phyloP scores from a whole-genome alignment of 2,113 vertebrate species.

The Pteropus alecto region DNA sequence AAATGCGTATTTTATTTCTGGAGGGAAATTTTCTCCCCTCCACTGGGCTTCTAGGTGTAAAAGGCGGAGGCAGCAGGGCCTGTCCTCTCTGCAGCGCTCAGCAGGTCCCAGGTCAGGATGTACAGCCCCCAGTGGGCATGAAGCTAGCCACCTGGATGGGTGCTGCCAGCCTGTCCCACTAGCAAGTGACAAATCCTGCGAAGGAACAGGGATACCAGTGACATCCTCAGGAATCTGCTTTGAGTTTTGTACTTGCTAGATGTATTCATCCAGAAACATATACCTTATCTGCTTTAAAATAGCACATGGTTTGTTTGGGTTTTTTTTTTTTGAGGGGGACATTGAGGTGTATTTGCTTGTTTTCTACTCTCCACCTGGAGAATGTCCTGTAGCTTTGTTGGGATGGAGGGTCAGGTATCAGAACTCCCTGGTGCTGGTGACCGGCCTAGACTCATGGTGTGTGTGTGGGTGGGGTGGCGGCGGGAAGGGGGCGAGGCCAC shows the following conservation, averaged over 20 bases:
- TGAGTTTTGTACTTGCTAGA: not conserved
- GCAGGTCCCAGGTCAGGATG: not conserved
- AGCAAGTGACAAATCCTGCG: not conserved
- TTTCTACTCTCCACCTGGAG: not conserved
- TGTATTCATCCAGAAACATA: not conserved
- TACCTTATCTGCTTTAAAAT: not conserved
- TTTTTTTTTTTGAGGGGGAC: not conserved
- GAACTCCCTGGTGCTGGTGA: not conserved
- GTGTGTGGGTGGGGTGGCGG: no score
- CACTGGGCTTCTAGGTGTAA: not conserved
- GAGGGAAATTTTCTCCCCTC: not conserved
- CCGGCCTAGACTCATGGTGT: not conserved
- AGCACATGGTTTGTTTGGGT: not conserved
- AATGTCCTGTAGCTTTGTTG: not conserved
- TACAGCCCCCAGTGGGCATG: fast-evolving
- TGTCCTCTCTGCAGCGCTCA: not conserved
- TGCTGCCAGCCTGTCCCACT: no score
- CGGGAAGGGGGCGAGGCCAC: fast-evolving
- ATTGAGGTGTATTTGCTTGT: not conserved
- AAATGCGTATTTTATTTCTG: not conserved
- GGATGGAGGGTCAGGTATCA: not conserved
- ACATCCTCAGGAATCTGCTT: not conserved
- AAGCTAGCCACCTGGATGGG: no score
- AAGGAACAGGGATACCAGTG: fast-evolving
- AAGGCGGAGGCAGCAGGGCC: not conserved